Conservation (phyloP, 2,113 vertebrate species). For the Tringa solitaria region DNA sequence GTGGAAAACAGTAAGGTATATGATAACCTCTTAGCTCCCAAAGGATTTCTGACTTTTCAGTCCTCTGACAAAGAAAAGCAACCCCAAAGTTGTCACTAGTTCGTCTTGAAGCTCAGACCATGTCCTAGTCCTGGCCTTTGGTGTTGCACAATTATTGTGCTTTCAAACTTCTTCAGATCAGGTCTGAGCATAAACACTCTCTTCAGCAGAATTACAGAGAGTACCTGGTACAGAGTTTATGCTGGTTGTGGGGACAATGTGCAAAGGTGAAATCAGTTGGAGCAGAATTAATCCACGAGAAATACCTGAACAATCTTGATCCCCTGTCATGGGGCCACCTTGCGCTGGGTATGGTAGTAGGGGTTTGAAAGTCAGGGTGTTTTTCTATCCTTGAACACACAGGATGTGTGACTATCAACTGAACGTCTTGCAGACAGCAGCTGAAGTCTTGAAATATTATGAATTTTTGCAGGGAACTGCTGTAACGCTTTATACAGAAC, state of each 20-base stretch:
- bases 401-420: not conserved
- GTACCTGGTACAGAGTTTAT: not conserved
- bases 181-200: not conserved
- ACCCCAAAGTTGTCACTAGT: not conserved
- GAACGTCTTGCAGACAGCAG: not conserved
- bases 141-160: not conserved
- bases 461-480: not conserved
- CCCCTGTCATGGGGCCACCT: fast-evolving
- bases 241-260: not conserved
- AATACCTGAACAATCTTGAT: not conserved
- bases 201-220: not conserved
- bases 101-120: not conserved
- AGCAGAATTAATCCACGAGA: not conserved
- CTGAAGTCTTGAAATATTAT: not conserved
- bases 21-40: not conserved
- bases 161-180: not conserved
- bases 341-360: not conserved
- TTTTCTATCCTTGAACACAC: not conserved
- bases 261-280: not conserved
- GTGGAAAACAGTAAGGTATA: not conserved
- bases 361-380: not conserved
- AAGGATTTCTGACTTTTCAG: not conserved
- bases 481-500: not conserved
- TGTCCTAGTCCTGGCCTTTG: not conserved
- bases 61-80: not conserved